Conservation (phyloP, 1,140 invertebrate genomes). For the Brachionus manjavacas region DNA sequence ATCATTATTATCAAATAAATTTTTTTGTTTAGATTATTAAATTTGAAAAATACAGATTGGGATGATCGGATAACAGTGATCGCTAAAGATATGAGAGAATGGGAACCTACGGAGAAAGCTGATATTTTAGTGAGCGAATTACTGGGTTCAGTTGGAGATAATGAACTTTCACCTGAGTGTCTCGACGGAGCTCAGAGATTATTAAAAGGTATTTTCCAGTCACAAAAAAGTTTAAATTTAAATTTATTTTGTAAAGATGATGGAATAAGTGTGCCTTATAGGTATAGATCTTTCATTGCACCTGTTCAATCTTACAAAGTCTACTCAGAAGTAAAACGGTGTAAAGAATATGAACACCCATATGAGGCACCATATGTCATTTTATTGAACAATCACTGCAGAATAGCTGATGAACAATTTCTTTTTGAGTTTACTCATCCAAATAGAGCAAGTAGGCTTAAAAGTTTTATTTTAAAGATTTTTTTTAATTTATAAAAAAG, state of each 20-base stretch:
- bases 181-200: conserved; percentile 86
- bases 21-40: conserved; percentile 62
- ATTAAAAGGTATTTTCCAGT: conserved; percentile 65
- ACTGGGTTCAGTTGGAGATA: conserved; percentile 94
- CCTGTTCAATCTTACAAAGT: conserved; percentile 76
- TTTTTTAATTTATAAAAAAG: neutral
- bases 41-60: conserved; percentile 76
- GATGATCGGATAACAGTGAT: conserved; percentile 61
- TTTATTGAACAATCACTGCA: conserved; percentile 79
- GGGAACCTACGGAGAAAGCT: conserved; percentile 71
- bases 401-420: conserved; percentile 71
- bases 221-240: neutral
- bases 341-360: conserved; percentile 63
- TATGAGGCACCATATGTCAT: conserved; percentile 85
- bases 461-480: neutral
- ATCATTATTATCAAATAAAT: neutral
- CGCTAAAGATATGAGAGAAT: conserved; percentile 70
- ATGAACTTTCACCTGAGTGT: conserved; percentile 97
- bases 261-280: conserved; percentile 83
- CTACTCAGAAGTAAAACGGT: conserved; percentile 66
- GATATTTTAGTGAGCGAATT: conserved; percentile 95
- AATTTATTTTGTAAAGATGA: conserved; percentile 60
- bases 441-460: conserved; percentile 60
- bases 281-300: conserved; percentile 82
- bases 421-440: conserved; percentile 87